Conservation (phyloP, 1,140 invertebrate genomes). For the Drosophila funebris region DNA sequence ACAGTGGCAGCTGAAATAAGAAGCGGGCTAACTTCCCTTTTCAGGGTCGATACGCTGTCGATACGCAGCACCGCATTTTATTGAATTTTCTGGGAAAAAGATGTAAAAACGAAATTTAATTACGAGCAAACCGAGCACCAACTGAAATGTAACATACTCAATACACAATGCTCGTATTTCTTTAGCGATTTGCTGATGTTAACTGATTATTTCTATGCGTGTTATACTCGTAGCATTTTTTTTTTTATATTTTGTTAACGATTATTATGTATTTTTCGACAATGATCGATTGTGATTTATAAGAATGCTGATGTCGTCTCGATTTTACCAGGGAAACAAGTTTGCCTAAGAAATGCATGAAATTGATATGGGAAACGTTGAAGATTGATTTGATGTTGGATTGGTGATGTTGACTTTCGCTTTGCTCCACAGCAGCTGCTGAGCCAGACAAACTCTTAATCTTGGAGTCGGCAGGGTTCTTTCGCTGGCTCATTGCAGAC, state of each 20-base stretch:
- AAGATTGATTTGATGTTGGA: conserved; percentile 68
- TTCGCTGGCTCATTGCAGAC: conserved; percentile 42
- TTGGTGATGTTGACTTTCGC: conserved; percentile 40
- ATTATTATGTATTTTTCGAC: conserved; percentile 46
- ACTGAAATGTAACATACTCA: too few species aligned
- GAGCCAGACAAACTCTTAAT: background rate
- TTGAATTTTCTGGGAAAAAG: conserved; percentile 74
- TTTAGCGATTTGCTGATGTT: conserved; percentile 39
- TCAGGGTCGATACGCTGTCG: conserved; percentile 18
- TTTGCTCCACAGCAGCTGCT: background rate
- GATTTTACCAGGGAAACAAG: conserved; percentile 42
- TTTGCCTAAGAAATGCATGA: conserved; percentile 35
- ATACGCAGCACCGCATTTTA: conserved; percentile 49
- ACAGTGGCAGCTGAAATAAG: conserved; percentile 62
- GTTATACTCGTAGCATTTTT: conserved; percentile 12
- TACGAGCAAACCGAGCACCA: conserved; percentile 32
- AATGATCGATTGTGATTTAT: conserved; percentile 79
- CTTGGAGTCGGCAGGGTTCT: background rate
- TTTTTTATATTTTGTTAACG: conserved; percentile 22
- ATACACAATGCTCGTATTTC: conserved; percentile 16
- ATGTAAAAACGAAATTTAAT: conserved; percentile 73
- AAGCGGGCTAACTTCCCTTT: conserved; percentile 13
- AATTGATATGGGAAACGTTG: conserved; percentile 65
- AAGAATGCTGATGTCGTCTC: conserved; percentile 51
- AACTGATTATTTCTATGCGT: conserved; percentile 48